These are phyloP conservation scores for Podiceps cristatus DNA, from an alignment of 2,113 vertebrate species.

Conservation along the genomic window DNA sequence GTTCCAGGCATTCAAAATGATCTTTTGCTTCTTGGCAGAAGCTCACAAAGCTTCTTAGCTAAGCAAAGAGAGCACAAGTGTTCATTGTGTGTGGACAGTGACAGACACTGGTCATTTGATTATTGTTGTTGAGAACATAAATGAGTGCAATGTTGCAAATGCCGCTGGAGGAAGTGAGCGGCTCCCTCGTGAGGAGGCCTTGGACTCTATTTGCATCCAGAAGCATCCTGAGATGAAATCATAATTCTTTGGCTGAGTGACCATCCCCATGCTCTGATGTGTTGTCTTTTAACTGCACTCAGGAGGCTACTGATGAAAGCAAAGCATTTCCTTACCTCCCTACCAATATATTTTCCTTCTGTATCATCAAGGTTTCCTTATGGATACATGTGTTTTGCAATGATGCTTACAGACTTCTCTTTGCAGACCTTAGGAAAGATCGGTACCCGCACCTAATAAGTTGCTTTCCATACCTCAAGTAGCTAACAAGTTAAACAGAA, in stretches of 20 bases:
- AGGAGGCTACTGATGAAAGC: slow-evolving; percentile 15
- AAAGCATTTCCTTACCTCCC: slow-evolving; percentile 16
- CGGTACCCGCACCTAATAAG: neutral
- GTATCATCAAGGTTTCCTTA: neutral
- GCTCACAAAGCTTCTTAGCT: slow-evolving; percentile 48
- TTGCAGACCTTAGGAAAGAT: neutral
- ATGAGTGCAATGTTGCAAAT: slow-evolving; percentile 57
- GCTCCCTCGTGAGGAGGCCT: slow-evolving; percentile 33
- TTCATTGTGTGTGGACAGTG: slow-evolving; percentile 33
- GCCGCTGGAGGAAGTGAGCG: slow-evolving; percentile 52
- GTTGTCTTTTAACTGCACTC: slow-evolving; percentile 16
- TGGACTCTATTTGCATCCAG: slow-evolving; percentile 44
- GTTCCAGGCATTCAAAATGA: slow-evolving; percentile 65
- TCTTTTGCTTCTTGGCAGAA: slow-evolving; percentile 65
- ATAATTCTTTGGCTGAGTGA: slow-evolving; percentile 16
- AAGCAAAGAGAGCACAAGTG: slow-evolving; percentile 50
- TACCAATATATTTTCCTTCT: slow-evolving; percentile 8
- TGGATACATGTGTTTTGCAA: neutral
- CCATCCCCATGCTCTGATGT: neutral
- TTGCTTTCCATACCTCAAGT: neutral
- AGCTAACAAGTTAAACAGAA: neutral
- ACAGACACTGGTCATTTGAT: slow-evolving; percentile 56
- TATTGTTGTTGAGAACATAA: slow-evolving; percentile 53
- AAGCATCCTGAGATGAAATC: slow-evolving; percentile 61
- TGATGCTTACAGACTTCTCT: neutral